A percentile compares a stretch with the other conserved stretches of the same genome.
phyloP scores from a whole-genome alignment of 1,140 invertebrate genomes.

The Hylaeus anthracinus region DNA sequence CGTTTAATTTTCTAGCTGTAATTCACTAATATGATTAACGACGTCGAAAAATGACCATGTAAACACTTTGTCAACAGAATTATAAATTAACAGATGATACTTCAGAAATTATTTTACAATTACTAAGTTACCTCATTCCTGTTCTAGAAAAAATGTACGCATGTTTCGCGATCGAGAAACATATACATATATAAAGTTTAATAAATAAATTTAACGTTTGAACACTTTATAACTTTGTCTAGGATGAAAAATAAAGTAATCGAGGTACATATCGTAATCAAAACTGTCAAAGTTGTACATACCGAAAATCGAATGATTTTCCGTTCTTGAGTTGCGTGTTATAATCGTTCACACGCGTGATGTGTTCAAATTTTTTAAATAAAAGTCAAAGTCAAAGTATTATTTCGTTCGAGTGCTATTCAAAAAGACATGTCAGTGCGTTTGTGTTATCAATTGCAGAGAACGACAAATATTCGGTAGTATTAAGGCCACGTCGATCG shows the following conservation, averaged over 20 bases:
- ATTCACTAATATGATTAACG: not conserved
- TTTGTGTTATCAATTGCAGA: not conserved
- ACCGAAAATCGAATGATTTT: conserved; percentile 1
- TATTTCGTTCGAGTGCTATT: not conserved
- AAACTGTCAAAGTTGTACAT: no score
- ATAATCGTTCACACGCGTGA: no score
- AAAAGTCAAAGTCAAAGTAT: not conserved
- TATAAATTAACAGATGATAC: not conserved
- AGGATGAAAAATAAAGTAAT: not conserved
- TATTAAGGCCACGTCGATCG: conserved; percentile 6
- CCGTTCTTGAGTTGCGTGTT: not conserved
- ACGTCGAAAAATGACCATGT: not conserved
- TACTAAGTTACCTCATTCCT: conserved; percentile 13
- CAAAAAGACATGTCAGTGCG: not conserved
- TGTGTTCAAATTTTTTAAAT: not conserved
- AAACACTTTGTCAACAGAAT: not conserved
- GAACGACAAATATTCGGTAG: not conserved
- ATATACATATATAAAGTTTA: not conserved
- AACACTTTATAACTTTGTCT: no score
- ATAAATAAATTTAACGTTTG: not conserved
- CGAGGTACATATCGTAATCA: not conserved
- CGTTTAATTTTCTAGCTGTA: not conserved
- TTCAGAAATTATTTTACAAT: not conserved
- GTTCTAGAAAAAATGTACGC: not conserved
- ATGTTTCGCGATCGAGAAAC: not conserved